Percentiles rank a stretch among this genome's conserved stretches.
These are phyloP conservation scores for Potamarius usumacintae DNA, from an alignment of 2,113 vertebrate species.

Conservation along the genomic window DNA sequence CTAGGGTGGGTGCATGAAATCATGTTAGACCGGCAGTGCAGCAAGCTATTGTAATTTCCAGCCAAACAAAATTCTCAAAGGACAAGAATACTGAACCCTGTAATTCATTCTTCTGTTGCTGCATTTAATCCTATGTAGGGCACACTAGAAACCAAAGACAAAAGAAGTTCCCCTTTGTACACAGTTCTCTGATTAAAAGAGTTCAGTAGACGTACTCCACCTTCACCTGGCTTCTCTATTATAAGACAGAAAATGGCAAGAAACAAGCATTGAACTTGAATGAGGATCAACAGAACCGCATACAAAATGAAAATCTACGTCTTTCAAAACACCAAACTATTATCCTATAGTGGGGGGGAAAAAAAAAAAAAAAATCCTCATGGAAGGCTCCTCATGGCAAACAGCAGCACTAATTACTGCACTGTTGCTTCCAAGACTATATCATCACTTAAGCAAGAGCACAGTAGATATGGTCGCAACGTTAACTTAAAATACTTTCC, in stretches of 20 bases:
- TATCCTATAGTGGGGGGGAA: background rate
- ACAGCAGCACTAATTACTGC: slow-evolving; percentile 61
- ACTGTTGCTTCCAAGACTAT: slow-evolving; percentile 17
- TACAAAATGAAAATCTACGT: background rate
- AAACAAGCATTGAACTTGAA: background rate
- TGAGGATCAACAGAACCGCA: background rate
- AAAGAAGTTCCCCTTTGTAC: background rate
- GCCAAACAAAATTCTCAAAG: background rate
- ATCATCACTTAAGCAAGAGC: slow-evolving; percentile 16
- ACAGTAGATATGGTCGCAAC: background rate
- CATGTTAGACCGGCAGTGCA: background rate
- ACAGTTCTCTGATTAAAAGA: background rate
- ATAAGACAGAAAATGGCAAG: background rate
- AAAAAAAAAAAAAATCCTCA: slow-evolving; percentile 16
- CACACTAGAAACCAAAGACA: background rate
- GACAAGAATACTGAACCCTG: background rate
- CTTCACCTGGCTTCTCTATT: slow-evolving; percentile 6
- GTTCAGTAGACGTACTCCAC: background rate
- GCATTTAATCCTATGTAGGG: background rate
- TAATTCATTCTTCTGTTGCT: background rate
- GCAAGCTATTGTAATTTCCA: background rate
- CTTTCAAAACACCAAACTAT: background rate
- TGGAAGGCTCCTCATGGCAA: slow-evolving; percentile 47
- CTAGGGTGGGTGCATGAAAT: background rate
- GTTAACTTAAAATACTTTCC: background rate